A percentile compares a stretch with the other conserved stretches of the same genome.
These are phyloP conservation scores for Caretta caretta DNA, from an alignment of 2,113 vertebrate genomes.

Conservation along the genomic window DNA sequence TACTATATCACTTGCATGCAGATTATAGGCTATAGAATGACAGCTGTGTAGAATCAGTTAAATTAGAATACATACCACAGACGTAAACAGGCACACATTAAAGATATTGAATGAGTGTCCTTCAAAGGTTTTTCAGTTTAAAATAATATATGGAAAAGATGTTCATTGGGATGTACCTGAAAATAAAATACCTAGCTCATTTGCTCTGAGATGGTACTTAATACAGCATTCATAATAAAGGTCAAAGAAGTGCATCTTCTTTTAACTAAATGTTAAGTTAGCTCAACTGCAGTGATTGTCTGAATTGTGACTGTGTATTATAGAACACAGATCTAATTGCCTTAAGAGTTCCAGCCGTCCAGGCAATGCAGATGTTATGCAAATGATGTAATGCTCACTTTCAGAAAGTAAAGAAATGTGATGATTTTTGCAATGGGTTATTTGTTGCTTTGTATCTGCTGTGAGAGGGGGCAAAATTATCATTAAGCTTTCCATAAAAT, in stretches of 20 bases:
- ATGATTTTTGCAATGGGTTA: constrained; percentile 54
- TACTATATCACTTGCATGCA: constrained; percentile 9
- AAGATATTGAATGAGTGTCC: constrained; percentile 36
- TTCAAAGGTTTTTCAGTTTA: constrained; percentile 35
- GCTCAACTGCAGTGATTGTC: constrained; percentile 3
- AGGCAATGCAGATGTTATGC: constrained; percentile 79
- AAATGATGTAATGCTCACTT: constrained; percentile 74
- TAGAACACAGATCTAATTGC: constrained; percentile 66
- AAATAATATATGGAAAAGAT: constrained; percentile 35
- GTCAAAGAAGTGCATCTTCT: constrained; percentile 39
- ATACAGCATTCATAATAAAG: constrained; percentile 44
- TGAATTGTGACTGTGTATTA: constrained; percentile 49
- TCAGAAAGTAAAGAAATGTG: constrained; percentile 67
- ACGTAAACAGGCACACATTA: constrained; percentile 46
- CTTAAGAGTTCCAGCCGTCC: constrained; percentile 61
- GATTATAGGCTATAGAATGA: constrained; percentile 29
- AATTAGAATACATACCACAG: neutral
- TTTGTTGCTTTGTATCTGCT: constrained; percentile 18
- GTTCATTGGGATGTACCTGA: constrained; percentile 10
- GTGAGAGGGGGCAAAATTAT: neutral
- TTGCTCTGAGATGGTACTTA: neutral
- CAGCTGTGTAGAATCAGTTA: constrained; percentile 47
- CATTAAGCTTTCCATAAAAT: constrained; percentile 45
- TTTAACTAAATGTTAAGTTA: constrained; percentile 70
- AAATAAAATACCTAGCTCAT: constrained; percentile 34